phyloP scores from a whole-genome alignment of 2,113 vertebrate species.

The Grammomys dolichurus region DNA sequence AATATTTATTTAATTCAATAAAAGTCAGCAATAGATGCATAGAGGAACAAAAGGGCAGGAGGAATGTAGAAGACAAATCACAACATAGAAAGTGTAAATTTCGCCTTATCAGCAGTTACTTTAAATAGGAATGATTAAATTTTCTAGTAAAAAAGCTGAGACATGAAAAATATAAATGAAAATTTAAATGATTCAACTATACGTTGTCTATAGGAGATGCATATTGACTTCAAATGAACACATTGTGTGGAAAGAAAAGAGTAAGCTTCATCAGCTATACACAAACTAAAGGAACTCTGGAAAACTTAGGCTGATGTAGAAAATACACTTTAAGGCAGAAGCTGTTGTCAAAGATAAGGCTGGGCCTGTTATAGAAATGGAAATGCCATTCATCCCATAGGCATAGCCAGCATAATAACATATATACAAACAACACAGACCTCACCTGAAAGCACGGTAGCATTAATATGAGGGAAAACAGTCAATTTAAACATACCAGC shows the following conservation, averaged over 20 bases:
- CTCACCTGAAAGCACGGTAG: neutral
- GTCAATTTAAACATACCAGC: neutral
- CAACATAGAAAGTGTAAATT: neutral
- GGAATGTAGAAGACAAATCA: neutral
- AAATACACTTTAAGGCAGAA: neutral
- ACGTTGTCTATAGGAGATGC: neutral
- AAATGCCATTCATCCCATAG: neutral
- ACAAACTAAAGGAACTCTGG: neutral
- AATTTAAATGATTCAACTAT: neutral
- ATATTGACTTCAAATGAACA: neutral
- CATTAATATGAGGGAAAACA: neutral
- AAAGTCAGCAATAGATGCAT: neutral
- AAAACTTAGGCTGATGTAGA: neutral
- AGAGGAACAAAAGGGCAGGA: neutral
- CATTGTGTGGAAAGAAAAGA: neutral
- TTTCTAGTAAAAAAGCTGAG: neutral
- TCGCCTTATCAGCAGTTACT: neutral
- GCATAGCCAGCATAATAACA: neutral
- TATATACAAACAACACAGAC: neutral
- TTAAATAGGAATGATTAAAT: neutral
- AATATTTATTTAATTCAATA: neutral
- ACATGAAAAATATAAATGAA: neutral
- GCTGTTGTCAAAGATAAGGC: neutral
- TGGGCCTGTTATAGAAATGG: neutral
- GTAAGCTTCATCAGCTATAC: neutral